A percentile compares a stretch with the other conserved stretches of the same genome.
These are phyloP conservation scores for Dyspetes luteomarginatus DNA, from an alignment of 2,888 invertebrate species.

Conservation along the genomic window DNA sequence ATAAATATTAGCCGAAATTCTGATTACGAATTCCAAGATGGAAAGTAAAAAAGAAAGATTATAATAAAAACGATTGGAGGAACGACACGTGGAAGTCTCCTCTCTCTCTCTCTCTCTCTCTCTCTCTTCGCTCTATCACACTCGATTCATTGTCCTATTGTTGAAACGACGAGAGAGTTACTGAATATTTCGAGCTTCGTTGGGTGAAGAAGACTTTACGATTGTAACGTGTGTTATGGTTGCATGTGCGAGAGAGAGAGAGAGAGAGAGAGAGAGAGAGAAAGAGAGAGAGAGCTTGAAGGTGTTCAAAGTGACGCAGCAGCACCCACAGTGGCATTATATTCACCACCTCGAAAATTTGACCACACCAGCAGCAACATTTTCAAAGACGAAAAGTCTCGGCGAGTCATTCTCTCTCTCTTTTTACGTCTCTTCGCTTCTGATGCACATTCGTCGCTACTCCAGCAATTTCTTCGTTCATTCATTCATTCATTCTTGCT, in stretches of 20 bases:
- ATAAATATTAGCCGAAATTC: conserved; percentile 46
- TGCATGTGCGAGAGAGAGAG: conserved; percentile 28
- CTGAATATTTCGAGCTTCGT: conserved; percentile 48
- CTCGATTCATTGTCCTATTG: conserved; percentile 64
- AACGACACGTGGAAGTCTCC: conserved; percentile 54
- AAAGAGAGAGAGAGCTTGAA: conserved; percentile 7
- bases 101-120: conserved; percentile 24
- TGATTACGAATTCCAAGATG: conserved; percentile 35
- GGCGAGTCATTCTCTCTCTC: conserved; percentile 70
- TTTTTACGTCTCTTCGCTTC: conserved; percentile 31
- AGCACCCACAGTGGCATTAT: conserved; percentile 64
- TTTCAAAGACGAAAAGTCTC: conserved; percentile 50
- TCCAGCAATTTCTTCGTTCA: conserved; percentile 59
- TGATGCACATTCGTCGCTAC: conserved; percentile 47
- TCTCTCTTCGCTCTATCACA: conserved; percentile 44
- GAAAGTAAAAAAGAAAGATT: conserved; percentile 10
- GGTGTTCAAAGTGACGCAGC: conserved; percentile 69
- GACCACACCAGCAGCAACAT: conserved; percentile 73
- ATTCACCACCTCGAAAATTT: conserved; percentile 74
- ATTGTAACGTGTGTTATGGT: conserved; percentile 33
- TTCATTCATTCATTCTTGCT: conserved; percentile 76
- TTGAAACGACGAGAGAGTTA: conserved; percentile 48
- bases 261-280: conserved; percentile 38
- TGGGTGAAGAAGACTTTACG: conserved; percentile 49
- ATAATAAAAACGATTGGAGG: conserved; percentile 9